Conservation (phyloP, 2,888 invertebrate genomes). For the Drosophila niveifrons region DNA sequence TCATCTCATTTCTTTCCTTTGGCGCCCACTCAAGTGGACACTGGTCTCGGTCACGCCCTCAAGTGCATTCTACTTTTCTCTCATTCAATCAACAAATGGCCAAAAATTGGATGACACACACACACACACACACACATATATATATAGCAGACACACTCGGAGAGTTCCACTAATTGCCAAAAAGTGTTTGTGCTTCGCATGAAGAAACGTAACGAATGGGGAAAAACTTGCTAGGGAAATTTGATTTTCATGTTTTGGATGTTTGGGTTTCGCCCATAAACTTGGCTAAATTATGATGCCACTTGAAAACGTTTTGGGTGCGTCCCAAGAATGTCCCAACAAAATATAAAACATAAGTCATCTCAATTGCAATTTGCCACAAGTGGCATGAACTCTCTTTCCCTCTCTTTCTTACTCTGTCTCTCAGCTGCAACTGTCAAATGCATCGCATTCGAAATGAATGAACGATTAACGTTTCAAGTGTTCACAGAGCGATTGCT, state of each 20-base stretch:
- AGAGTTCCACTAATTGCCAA: constrained; percentile 56
- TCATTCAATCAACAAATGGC: constrained; percentile 49
- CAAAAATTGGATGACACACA: constrained; percentile 2
- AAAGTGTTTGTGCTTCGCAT: constrained; percentile 44
- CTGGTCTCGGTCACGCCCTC: constrained; percentile 35
- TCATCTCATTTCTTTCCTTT: constrained; percentile 20
- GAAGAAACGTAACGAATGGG: background rate
- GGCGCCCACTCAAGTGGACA: constrained; percentile 67
- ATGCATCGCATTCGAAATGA: constrained; percentile 20
- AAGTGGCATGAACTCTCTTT: constrained; percentile 35
- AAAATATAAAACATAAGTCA: constrained; percentile 59
- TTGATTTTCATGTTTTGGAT: constrained; percentile 79
- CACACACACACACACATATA: constrained; percentile 1
- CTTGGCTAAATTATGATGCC: constrained; percentile 40
- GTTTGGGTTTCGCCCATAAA: constrained; percentile 61
- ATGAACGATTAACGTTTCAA: constrained; percentile 13
- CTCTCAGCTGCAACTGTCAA: constrained; percentile 38
- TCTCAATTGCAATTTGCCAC: constrained; percentile 45
- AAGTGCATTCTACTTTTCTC: constrained; percentile 35
- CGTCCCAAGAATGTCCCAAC: constrained; percentile 31
- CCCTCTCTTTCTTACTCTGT: background rate
- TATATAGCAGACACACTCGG: too few species aligned
- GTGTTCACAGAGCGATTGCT: background rate
- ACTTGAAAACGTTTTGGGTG: constrained; percentile 38
- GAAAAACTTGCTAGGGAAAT: constrained; percentile 48